These are phyloP conservation scores for Apis dorsata DNA, from an alignment of 1,140 invertebrate species.

Conservation along the genomic window DNA sequence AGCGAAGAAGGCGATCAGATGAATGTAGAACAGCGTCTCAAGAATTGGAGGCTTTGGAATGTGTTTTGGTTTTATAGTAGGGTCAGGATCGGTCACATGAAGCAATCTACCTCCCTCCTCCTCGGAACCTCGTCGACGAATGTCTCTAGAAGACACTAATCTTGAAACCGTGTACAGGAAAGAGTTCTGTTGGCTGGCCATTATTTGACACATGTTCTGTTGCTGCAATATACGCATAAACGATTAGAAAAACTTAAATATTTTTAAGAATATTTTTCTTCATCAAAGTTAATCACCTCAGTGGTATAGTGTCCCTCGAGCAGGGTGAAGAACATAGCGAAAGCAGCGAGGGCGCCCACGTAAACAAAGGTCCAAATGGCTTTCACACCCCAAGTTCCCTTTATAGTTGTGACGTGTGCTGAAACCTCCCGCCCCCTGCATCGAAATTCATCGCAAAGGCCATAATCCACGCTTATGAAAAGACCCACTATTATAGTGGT, in stretches of 20 bases:
- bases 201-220: slow-evolving; percentile 71
- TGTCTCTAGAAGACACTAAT: slow-evolving; percentile 77
- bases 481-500: slow-evolving; percentile 82
- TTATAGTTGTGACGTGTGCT: slow-evolving; percentile 70
- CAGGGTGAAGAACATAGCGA: slow-evolving; percentile 81
- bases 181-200: slow-evolving; percentile 74
- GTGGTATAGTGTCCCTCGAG: slow-evolving; percentile 78
- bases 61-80: slow-evolving; percentile 72
- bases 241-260: too few relatives aligned
- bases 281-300: slow-evolving; percentile 54
- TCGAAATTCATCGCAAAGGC: slow-evolving; percentile 83
- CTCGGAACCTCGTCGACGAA: slow-evolving; percentile 71
- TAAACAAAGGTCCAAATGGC: slow-evolving; percentile 82
- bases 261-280: neutral
- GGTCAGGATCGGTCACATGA: slow-evolving; percentile 76
- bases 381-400: slow-evolving; percentile 80
- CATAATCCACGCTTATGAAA: slow-evolving; percentile 84
- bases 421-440: slow-evolving; percentile 80
- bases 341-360: slow-evolving; percentile 79
- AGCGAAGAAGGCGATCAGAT: slow-evolving; percentile 75
- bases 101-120: slow-evolving; percentile 74
- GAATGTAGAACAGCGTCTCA: slow-evolving; percentile 78
- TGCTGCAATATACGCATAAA: slow-evolving; percentile 58
- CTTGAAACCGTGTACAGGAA: slow-evolving; percentile 80
- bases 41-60: slow-evolving; percentile 75